These are phyloP conservation scores for Diachrysia chrysitis DNA, from an alignment of 2,888 invertebrate species.

Conservation along the genomic window DNA sequence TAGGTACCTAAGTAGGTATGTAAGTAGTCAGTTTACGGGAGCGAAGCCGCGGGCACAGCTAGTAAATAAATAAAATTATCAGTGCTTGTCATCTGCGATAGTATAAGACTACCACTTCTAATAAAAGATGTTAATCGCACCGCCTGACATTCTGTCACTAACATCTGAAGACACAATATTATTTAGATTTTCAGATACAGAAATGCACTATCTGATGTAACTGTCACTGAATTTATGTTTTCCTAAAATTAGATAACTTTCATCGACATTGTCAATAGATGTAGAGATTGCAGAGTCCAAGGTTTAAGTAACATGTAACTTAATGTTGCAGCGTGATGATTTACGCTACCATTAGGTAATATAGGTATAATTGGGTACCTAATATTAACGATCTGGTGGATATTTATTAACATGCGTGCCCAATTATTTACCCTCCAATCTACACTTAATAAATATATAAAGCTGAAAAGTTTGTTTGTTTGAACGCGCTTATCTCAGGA, in stretches of 20 bases:
- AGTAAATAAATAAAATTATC: background rate
- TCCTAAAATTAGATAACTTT: background rate
- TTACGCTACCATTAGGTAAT: too few relatives aligned
- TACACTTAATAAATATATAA: too few relatives aligned
- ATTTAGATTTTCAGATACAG: background rate
- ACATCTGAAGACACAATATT: background rate
- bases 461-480: too few relatives aligned
- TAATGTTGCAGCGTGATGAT: background rate
- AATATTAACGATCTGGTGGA: too few relatives aligned
- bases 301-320: background rate
- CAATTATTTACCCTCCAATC: too few relatives aligned
- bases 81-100: background rate
- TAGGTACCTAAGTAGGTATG: too few relatives aligned
- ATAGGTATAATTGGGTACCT: too few relatives aligned
- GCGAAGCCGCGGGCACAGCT: too few relatives aligned
- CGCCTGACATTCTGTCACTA: background rate
- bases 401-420: too few relatives aligned
- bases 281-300: background rate
- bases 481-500: too few relatives aligned
- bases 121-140: background rate
- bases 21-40: too few relatives aligned
- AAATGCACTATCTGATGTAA: constrained; percentile 7
- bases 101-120: background rate
- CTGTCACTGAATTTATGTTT: background rate
- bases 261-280: background rate